A percentile compares a stretch with the other conserved stretches of the same genome.
Conservation (phyloP, 2,113 vertebrate species). For the Sebastes schlegelii region DNA sequence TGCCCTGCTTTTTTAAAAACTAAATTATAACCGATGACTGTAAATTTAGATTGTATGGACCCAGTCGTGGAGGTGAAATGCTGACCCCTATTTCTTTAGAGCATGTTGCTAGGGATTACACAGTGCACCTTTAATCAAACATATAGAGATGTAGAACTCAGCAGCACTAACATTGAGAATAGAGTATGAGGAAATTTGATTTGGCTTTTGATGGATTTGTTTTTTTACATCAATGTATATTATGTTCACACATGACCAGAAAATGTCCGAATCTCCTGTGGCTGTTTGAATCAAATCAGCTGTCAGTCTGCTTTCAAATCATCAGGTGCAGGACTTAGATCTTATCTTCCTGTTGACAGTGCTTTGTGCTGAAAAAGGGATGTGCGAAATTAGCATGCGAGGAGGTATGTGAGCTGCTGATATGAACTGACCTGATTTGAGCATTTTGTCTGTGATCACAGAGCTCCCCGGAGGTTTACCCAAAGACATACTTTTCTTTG, state of each 20-base stretch:
- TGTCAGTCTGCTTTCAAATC: slow-evolving; percentile 56
- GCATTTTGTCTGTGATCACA: slow-evolving; percentile 66
- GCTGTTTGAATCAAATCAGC: slow-evolving; percentile 42
- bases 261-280: slow-evolving; percentile 35
- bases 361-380: slow-evolving; percentile 52
- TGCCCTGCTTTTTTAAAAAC: too few relatives aligned
- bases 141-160: not conserved
- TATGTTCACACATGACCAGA: slow-evolving; percentile 3
- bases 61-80: too few relatives aligned
- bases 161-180: too few relatives aligned
- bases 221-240: not conserved
- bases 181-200: not conserved
- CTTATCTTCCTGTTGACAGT: slow-evolving; percentile 61
- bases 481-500: slow-evolving; percentile 46
- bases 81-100: too few relatives aligned
- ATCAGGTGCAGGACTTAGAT: slow-evolving; percentile 65
- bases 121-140: too few relatives aligned
- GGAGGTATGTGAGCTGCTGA: slow-evolving; percentile 61
- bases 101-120: too few relatives aligned
- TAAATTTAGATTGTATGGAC: too few relatives aligned
- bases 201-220: not conserved
- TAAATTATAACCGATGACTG: too few relatives aligned
- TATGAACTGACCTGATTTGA: slow-evolving; percentile 77
- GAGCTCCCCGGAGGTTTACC: slow-evolving; percentile 40
- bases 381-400: slow-evolving; percentile 57